Evolutionary conservation across 2,797 vertebrate species (phyloP).

Genomic region (Delichon dasypus): DNA sequence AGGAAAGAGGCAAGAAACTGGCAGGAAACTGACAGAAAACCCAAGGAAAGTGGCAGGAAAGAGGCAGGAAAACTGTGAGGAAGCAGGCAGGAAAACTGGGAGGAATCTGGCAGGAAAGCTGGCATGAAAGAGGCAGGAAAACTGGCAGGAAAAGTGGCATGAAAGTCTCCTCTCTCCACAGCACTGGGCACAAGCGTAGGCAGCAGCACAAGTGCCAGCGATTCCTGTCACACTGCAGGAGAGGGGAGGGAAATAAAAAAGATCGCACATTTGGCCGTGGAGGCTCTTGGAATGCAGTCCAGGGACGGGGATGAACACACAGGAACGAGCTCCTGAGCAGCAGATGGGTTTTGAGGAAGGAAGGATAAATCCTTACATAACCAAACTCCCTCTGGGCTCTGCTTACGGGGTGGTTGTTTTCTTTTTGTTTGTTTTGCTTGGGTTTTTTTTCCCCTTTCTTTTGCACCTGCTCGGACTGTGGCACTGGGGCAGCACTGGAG

Average conservation of each 20-base stretch:
- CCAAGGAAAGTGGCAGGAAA: accelerated
- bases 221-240: neutral
- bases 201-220: neutral
- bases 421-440: neutral
- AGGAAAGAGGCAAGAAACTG: neutral
- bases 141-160: neutral
- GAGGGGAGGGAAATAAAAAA: neutral
- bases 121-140: too few relatives aligned
- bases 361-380: conserved; percentile 15
- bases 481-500: neutral
- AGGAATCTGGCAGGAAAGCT: neutral
- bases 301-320: neutral
- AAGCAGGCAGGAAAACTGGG: accelerated
- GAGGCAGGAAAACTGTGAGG: neutral
- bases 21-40: neutral
- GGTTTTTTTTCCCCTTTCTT: neutral
- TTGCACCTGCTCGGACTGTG: neutral
- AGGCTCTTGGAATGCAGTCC: neutral
- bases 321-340: neutral
- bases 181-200: neutral
- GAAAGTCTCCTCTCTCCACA: neutral
- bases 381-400: neutral
- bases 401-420: neutral
- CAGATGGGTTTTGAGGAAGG: neutral
- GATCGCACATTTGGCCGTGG: neutral